Percentiles rank a stretch among this genome's conserved stretches.
Conservation (phyloP, 2,797 vertebrate species). For the Myotis planiceps region DNA sequence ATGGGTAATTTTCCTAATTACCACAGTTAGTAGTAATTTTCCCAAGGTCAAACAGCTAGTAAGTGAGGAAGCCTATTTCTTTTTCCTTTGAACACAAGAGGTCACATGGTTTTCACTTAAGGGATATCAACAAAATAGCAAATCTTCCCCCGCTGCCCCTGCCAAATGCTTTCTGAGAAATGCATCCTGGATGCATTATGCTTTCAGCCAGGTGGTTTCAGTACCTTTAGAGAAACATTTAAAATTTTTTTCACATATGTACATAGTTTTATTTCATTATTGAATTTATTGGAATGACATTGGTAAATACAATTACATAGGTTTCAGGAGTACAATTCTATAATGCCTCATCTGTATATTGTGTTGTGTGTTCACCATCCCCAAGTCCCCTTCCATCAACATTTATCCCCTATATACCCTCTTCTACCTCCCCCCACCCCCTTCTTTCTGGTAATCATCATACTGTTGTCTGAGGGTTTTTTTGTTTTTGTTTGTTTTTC, state of each 20-base stretch:
- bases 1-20: neutral
- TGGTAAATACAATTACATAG: neutral
- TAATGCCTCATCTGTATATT: neutral
- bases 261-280: neutral
- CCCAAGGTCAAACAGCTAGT: neutral
- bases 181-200: neutral
- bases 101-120: conserved; percentile 13
- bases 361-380: neutral
- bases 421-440: neutral
- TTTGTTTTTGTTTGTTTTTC: too few relatives aligned
- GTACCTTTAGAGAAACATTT: conserved; percentile 15
- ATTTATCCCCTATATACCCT: neutral
- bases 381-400: neutral
- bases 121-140: neutral
- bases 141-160: neutral
- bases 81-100: neutral
- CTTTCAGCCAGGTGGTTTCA: neutral
- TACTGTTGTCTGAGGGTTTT: neutral
- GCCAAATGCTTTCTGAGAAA: conserved; percentile 38
- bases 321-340: neutral
- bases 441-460: neutral
- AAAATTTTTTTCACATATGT: neutral
- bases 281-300: neutral
- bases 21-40: neutral
- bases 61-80: neutral